A percentile compares a stretch with the other conserved stretches of the same genome.
phyloP scores from a whole-genome alignment of 2,113 vertebrate genomes.

The Illadopsis cleaveri region DNA sequence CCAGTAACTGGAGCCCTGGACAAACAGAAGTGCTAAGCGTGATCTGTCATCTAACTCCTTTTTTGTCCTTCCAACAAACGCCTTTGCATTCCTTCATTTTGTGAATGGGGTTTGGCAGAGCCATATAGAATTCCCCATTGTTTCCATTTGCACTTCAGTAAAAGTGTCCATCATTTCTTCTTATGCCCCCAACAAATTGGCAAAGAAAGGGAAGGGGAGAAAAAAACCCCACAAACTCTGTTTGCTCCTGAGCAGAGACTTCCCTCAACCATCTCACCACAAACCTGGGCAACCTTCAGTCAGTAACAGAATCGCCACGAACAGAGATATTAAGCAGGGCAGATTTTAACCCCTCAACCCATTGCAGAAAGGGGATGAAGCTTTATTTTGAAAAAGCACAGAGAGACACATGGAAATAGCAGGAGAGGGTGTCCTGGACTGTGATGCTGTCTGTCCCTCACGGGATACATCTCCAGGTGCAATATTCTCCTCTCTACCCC shows the following conservation, averaged over 20 bases:
- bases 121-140: neutral
- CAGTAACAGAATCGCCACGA: neutral
- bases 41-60: conserved; percentile 29
- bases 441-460: neutral
- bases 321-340: neutral
- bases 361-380: neutral
- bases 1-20: neutral
- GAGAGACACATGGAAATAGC: neutral
- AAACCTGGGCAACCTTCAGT: neutral
- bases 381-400: neutral
- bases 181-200: neutral
- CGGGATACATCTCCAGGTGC: neutral
- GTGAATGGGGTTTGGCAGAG: conserved; percentile 44
- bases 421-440: neutral
- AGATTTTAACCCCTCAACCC: neutral
- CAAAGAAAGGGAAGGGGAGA: neutral
- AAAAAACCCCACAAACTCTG: rapidly evolving
- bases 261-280: neutral
- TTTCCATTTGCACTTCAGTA: conserved; percentile 13
- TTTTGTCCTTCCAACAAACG: conserved; percentile 41
- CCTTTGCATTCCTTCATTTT: conserved; percentile 13
- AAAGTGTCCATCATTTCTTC: neutral
- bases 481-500: neutral
- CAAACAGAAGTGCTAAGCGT: conserved; percentile 25
- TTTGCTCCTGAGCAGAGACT: neutral